Conservation (phyloP, 2,888 invertebrate species). For the Cyclophora punctaria region DNA sequence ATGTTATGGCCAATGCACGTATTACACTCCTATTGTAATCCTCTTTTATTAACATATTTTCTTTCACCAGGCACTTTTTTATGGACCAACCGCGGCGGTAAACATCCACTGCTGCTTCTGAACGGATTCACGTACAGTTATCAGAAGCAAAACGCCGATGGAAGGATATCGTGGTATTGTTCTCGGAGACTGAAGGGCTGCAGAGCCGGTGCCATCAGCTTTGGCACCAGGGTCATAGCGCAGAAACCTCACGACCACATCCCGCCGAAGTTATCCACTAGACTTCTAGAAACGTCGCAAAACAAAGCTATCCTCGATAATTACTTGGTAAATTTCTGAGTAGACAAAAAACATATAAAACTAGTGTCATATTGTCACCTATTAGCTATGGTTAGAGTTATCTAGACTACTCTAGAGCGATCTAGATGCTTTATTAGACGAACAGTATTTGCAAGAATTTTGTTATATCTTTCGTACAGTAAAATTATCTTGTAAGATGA, state of each 20-base stretch:
- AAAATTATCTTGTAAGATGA: no score
- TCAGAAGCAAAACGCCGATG: conserved; percentile 62
- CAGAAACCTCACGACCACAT: conserved; percentile 53
- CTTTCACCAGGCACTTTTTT: conserved; percentile 47
- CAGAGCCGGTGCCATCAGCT: conserved; percentile 54
- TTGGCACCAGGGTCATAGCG: conserved; percentile 38
- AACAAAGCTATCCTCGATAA: no score
- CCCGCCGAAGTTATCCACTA: conserved; percentile 41
- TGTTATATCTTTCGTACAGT: no score
- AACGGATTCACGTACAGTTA: conserved; percentile 60
- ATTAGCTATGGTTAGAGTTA: no score
- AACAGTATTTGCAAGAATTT: no score
- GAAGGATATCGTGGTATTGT: conserved; percentile 64
- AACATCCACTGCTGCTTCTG: conserved; percentile 56
- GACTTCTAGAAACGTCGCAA: no score
- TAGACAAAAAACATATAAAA: no score
- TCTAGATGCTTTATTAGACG: no score
- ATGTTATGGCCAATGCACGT: background rate
- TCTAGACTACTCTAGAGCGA: no score
- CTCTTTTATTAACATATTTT: background rate
- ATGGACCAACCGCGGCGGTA: conserved; percentile 63
- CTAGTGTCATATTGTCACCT: no score
- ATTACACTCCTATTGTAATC: no score
- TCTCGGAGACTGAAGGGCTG: conserved; percentile 62
- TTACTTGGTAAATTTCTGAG: no score